Conservation (phyloP, 2,113 vertebrate species). For the Callipepla californica region DNA sequence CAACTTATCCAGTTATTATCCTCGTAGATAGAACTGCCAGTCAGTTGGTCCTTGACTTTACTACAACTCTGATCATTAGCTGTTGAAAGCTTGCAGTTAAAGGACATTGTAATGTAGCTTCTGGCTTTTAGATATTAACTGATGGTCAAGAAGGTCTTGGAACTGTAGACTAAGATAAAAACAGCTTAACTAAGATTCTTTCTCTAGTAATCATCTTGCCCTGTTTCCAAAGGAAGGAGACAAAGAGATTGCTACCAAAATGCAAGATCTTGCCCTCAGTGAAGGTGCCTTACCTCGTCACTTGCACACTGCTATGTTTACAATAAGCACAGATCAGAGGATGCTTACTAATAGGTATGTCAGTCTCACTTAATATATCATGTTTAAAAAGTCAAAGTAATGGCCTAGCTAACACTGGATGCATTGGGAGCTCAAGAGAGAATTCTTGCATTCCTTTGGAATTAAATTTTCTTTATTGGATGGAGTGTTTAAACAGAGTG, state of each 20-base stretch:
- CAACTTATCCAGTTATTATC: not conserved
- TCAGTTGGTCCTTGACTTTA: not conserved
- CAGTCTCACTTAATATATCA: slow-evolving; percentile 27
- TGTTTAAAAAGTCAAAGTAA: slow-evolving; percentile 6
- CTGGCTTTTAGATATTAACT: not conserved
- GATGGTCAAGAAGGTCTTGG: slow-evolving; percentile 7
- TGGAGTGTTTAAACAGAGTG: not conserved
- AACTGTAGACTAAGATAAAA: slow-evolving; percentile 46
- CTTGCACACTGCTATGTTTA: slow-evolving; percentile 97
- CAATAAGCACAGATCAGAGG: slow-evolving; percentile 95
- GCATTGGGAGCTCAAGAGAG: not conserved
- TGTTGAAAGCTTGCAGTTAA: not conserved
- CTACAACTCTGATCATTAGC: not conserved
- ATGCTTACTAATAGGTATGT: slow-evolving; percentile 97
- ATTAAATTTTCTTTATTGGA: not conserved
- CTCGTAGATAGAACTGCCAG: not conserved
- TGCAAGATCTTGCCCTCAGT: slow-evolving; percentile 98
- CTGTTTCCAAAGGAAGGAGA: slow-evolving; percentile 93
- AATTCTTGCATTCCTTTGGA: not conserved
- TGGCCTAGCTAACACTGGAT: not conserved
- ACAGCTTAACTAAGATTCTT: slow-evolving; percentile 65
- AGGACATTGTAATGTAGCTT: not conserved
- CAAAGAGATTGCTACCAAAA: slow-evolving; percentile 98
- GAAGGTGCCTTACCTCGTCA: slow-evolving; percentile 97
- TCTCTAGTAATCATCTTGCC: slow-evolving; percentile 74